Percentiles rank a stretch among this genome's conserved stretches.
phyloP scores from a whole-genome alignment of 1,140 invertebrate species.

The Drosophila watanabei region DNA sequence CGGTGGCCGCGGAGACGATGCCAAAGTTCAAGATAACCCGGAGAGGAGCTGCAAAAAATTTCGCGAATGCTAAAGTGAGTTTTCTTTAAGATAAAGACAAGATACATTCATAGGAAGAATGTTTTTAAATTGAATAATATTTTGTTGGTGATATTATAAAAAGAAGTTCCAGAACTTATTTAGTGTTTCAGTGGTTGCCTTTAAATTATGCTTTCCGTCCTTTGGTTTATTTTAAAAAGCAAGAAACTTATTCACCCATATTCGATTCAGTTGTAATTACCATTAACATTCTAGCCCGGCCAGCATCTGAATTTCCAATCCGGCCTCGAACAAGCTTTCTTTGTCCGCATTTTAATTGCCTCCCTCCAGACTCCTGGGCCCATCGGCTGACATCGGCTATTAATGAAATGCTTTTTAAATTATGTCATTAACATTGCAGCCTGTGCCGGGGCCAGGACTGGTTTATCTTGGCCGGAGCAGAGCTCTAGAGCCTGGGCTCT shows the following conservation, averaged over 20 bases:
- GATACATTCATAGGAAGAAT: not conserved
- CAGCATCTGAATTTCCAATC: constrained; percentile 68
- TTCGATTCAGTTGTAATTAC: constrained; percentile 50
- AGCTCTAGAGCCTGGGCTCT: constrained; percentile 2
- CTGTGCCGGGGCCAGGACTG: constrained; percentile 55
- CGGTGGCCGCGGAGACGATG: constrained; percentile 55
- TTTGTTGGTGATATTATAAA: not conserved
- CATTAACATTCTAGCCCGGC: constrained; percentile 49
- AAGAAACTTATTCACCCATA: constrained; percentile 25
- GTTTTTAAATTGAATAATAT: not conserved
- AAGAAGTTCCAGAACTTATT: no score
- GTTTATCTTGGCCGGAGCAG: constrained; percentile 44
- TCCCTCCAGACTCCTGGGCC: constrained; percentile 21
- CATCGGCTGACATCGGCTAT: constrained; percentile 53
- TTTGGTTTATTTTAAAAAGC: constrained; percentile 10
- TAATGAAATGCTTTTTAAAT: constrained; percentile 80
- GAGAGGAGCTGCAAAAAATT: constrained; percentile 12
- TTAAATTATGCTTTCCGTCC: not conserved
- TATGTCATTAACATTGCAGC: constrained; percentile 81
- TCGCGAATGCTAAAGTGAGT: not conserved
- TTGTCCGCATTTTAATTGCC: constrained; percentile 38
- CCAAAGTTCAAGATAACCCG: constrained; percentile 65
- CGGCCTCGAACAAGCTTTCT: constrained; percentile 40
- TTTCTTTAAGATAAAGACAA: not conserved
- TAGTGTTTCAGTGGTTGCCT: not conserved